Conservation (phyloP, 2,797 vertebrate genomes). For the Arnoldichthys spilopterus region DNA sequence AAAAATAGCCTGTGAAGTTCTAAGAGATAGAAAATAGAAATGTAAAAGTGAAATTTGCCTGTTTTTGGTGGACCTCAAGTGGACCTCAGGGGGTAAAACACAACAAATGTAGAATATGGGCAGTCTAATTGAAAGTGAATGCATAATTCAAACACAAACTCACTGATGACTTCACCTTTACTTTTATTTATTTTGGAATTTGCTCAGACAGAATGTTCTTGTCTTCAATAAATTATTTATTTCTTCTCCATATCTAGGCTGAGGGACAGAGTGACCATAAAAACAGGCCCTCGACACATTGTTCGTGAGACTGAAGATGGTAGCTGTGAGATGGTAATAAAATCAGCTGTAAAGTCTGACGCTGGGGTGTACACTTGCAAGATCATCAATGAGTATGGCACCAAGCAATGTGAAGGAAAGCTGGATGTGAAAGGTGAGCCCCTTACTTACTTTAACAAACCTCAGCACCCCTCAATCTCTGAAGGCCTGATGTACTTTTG, state of each 20-base stretch:
- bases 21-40: no score
- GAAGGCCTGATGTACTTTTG: no score
- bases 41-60: no score
- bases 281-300: slow-evolving; percentile 84
- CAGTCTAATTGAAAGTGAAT: no score
- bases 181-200: not conserved
- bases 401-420: slow-evolving; percentile 91
- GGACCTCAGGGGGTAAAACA: no score
- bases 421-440: slow-evolving; percentile 92
- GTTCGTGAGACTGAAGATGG: slow-evolving; percentile 81
- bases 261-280: slow-evolving; percentile 92
- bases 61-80: no score
- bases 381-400: slow-evolving; percentile 96
- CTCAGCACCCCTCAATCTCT: not conserved
- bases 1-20: no score
- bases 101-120: no score
- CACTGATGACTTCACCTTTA: no score
- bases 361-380: slow-evolving; percentile 94
- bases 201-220: not conserved
- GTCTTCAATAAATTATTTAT: slow-evolving; percentile 1
- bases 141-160: no score
- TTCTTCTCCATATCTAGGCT: slow-evolving; percentile 78
- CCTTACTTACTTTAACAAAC: not conserved
- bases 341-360: slow-evolving; percentile 83
- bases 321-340: slow-evolving; percentile 86